Percentiles rank a stretch among this genome's conserved stretches.
Evolutionary conservation across 2,888 invertebrate species (phyloP).

Genomic region (Nemapogon koenigi): DNA sequence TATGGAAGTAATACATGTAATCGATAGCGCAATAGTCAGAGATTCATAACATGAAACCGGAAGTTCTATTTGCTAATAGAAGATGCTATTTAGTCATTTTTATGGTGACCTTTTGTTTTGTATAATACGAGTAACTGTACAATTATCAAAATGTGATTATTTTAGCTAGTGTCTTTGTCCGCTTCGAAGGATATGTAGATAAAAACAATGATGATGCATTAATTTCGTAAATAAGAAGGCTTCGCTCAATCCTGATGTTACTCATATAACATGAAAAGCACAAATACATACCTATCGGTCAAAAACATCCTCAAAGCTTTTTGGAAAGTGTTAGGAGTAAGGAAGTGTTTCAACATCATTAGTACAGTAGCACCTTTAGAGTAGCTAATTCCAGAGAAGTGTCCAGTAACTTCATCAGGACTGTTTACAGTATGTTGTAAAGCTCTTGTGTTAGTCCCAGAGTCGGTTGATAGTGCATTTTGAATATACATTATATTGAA

Average conservation of each 20-base stretch:
- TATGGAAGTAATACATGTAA: too few relatives aligned
- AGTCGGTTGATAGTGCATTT: conserved; percentile 56
- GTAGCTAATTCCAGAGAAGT: conserved; percentile 74
- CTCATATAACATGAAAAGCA: too few relatives aligned
- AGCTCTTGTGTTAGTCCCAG: conserved; percentile 51
- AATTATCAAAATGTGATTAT: background rate
- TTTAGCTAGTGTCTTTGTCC: background rate
- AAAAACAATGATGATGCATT: too few relatives aligned
- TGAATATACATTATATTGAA: conserved; percentile 76
- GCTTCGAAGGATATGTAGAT: too few relatives aligned
- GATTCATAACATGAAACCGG: too few relatives aligned
- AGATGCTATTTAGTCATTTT: too few relatives aligned
- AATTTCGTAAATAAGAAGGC: too few relatives aligned
- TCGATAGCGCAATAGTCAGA: too few relatives aligned
- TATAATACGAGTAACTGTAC: too few relatives aligned
- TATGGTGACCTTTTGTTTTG: too few relatives aligned
- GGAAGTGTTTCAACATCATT: conserved; percentile 70
- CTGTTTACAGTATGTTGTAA: conserved; percentile 65
- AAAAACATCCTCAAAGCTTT: conserved; percentile 63
- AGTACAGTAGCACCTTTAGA: conserved; percentile 70
- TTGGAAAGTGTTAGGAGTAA: conserved; percentile 62
- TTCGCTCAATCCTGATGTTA: too few relatives aligned
- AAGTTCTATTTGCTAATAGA: too few relatives aligned
- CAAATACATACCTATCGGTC: conserved; percentile 37
- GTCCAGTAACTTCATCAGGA: conserved; percentile 65